These are phyloP conservation scores for Hyposoter dolosus DNA, from an alignment of 2,888 invertebrate species.

Conservation along the genomic window DNA sequence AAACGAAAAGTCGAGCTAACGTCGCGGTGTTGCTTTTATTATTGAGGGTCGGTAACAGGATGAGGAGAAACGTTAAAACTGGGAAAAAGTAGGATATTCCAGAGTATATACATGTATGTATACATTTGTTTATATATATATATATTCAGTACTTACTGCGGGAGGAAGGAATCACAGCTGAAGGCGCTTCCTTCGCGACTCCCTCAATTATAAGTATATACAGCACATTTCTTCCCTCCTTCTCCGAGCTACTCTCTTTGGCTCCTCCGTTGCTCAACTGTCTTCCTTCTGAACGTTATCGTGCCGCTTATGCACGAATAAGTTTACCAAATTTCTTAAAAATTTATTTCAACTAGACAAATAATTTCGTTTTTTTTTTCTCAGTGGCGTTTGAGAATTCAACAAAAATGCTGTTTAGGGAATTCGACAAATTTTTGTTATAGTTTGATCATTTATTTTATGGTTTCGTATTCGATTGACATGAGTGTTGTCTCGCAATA, in stretches of 20 bases:
- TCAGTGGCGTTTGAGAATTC: not conserved
- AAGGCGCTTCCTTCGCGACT: constrained; percentile 73
- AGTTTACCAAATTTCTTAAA: not conserved
- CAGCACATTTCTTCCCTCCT: constrained; percentile 30
- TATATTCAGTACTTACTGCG: constrained; percentile 59
- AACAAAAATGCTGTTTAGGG: not conserved
- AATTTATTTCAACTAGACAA: not conserved
- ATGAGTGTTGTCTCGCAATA: not conserved
- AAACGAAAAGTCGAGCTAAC: constrained; percentile 32
- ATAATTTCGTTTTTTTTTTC: no score
- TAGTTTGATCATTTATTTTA: not conserved
- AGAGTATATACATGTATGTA: constrained; percentile 25
- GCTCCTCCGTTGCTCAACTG: not conserved
- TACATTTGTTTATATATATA: constrained; percentile 24
- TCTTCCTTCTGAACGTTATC: constrained; percentile 43
- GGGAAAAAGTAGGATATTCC: constrained; percentile 64
- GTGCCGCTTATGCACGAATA: constrained; percentile 11
- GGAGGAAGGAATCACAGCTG: constrained; percentile 77
- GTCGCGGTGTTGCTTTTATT: constrained; percentile 46
- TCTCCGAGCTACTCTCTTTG: constrained; percentile 18
- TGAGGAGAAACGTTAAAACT: constrained; percentile 75
- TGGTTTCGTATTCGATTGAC: not conserved
- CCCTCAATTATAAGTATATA: constrained; percentile 59
- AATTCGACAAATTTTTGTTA: not conserved
- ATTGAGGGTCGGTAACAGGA: constrained; percentile 71